Evolutionary conservation across 2,888 invertebrate genomes (phyloP).

Genomic region (Cotesia congregata): DNA sequence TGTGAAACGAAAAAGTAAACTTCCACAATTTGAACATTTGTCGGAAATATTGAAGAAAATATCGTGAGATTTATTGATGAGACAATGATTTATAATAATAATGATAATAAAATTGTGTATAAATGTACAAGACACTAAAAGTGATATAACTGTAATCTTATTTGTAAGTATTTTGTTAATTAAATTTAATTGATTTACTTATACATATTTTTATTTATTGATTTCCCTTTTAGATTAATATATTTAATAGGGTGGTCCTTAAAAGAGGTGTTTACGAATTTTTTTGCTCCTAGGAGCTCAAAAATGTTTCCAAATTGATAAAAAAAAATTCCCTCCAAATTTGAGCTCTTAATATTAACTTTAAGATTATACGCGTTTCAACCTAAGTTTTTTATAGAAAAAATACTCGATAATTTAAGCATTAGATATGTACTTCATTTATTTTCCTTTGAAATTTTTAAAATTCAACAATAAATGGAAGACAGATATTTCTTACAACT

Average conservation of each 20-base stretch:
- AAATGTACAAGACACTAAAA: neutral
- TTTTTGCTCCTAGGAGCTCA: no score
- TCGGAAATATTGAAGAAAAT: constrained; percentile 60
- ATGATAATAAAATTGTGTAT: constrained; percentile 34
- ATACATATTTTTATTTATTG: constrained; percentile 6
- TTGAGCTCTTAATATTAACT: no score
- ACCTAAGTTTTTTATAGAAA: no score
- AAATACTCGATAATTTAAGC: neutral
- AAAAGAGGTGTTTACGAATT: no score
- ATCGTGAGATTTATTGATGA: constrained; percentile 31
- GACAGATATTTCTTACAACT: constrained; percentile 51
- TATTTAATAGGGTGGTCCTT: neutral
- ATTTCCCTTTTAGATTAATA: neutral
- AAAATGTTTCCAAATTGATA: no score
- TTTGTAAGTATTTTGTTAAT: neutral
- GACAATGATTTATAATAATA: constrained; percentile 44
- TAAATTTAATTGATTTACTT: neutral
- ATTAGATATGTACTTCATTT: neutral
- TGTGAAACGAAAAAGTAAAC: constrained; percentile 59
- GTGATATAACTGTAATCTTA: neutral
- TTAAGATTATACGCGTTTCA: no score
- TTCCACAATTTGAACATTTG: constrained; percentile 59
- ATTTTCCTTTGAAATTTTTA: neutral
- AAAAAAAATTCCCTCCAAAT: no score
- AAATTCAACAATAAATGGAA: constrained; percentile 51